Evolutionary conservation across 2,888 invertebrate genomes (phyloP).

Genomic region (Erynnis tages): DNA sequence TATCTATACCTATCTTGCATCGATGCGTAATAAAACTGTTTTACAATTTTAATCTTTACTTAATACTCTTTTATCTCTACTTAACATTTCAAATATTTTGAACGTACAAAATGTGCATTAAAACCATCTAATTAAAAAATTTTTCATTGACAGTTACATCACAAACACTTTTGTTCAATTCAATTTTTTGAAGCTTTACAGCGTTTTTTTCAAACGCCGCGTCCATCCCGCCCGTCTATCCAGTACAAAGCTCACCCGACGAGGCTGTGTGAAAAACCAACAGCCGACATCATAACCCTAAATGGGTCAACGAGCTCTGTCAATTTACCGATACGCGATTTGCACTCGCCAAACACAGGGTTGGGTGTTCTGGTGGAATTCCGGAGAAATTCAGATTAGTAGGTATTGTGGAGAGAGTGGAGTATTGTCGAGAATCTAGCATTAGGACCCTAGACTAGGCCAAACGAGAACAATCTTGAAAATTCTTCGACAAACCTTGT

Average conservation of each 20-base stretch:
- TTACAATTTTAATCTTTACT: too few species aligned
- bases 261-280: slow-evolving; percentile 73
- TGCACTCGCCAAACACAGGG: slow-evolving; percentile 50
- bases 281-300: slow-evolving; percentile 56
- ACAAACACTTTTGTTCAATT: neutral
- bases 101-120: too few species aligned
- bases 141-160: too few species aligned
- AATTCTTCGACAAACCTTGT: too few species aligned
- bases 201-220: slow-evolving; percentile 24
- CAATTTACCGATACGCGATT: slow-evolving; percentile 70
- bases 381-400: slow-evolving; percentile 14
- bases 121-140: too few species aligned
- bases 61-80: too few species aligned
- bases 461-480: too few species aligned
- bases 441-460: neutral
- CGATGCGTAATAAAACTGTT: too few species aligned
- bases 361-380: slow-evolving; percentile 15
- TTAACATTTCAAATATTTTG: too few species aligned
- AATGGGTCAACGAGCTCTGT: slow-evolving; percentile 41
- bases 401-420: neutral
- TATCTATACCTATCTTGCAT: too few species aligned
- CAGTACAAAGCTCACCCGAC: slow-evolving; percentile 43
- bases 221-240: slow-evolving; percentile 45
- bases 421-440: neutral
- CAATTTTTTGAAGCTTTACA: neutral